Conservation (phyloP, 2,888 invertebrate species). For the Phasia obesa region DNA sequence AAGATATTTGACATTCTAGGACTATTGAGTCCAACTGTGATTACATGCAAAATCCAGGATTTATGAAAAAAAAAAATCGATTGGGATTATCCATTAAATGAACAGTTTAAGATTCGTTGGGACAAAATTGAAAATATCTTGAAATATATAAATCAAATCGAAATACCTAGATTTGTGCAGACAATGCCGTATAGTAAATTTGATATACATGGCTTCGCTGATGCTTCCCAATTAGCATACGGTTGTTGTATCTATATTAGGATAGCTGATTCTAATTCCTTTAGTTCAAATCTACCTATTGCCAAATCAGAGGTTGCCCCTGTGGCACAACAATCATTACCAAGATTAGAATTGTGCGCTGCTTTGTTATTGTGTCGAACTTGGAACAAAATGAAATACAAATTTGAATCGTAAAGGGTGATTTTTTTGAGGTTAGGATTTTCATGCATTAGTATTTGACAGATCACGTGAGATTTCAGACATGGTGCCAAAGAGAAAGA, state of each 20-base stretch:
- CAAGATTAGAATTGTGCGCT: constrained; percentile 11
- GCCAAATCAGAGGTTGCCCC: constrained; percentile 24
- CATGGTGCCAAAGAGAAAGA: too few species aligned
- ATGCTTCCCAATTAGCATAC: constrained; percentile 17
- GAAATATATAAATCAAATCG: constrained; percentile 24
- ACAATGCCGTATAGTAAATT: background rate
- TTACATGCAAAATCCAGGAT: constrained; percentile 36
- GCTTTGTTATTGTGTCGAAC: constrained; percentile 31
- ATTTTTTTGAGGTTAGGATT: too few species aligned
- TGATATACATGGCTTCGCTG: constrained; percentile 43
- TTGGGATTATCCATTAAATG: constrained; percentile 32
- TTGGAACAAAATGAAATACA: constrained; percentile 40
- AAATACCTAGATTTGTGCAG: constrained; percentile 30
- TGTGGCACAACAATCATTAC: background rate
- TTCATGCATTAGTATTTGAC: too few species aligned
- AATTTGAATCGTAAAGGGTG: constrained; percentile 16
- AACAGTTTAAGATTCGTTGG: constrained; percentile 4
- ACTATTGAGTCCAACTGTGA: constrained; percentile 38
- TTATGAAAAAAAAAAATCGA: constrained; percentile 25
- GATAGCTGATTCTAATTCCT: too few species aligned
- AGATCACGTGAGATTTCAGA: too few species aligned
- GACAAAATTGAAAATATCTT: constrained; percentile 3
- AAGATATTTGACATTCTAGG: constrained; percentile 42
- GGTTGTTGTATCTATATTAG: too few species aligned
- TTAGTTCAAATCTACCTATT: background rate